Evolutionary conservation across 2,888 invertebrate genomes (phyloP).

Genomic region (Helleia helle): DNA sequence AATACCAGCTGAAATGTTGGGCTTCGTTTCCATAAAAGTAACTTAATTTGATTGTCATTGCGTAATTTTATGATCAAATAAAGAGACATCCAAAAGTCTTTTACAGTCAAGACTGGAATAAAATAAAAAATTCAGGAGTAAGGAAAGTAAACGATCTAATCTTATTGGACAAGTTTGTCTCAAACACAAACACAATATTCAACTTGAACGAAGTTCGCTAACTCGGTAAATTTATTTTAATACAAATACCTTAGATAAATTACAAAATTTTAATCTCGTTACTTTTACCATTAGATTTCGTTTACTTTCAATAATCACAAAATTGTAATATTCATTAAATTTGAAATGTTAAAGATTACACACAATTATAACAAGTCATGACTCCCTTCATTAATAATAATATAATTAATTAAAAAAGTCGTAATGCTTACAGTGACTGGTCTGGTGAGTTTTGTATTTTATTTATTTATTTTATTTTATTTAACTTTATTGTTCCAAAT

Average conservation of each 20-base stretch:
- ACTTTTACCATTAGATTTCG: neutral
- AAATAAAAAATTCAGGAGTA: neutral
- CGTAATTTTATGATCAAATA: constrained; percentile 4
- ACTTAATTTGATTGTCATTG: constrained; percentile 1
- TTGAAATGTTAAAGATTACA: too few species aligned
- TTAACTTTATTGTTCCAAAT: too few species aligned
- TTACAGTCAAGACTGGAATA: neutral
- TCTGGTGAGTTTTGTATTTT: too few species aligned
- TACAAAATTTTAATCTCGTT: constrained; percentile 3
- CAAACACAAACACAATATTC: constrained; percentile 30
- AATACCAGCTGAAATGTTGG: neutral
- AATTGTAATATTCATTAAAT: too few species aligned
- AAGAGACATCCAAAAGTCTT: neutral
- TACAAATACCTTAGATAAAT: constrained; percentile 11
- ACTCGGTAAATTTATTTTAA: constrained; percentile 9
- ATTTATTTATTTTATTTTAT: too few species aligned
- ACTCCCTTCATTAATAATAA: too few species aligned
- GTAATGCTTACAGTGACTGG: too few species aligned
- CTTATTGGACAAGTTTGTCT: neutral
- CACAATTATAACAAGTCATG: too few species aligned
- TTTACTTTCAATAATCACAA: constrained; percentile 4
- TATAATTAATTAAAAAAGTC: too few species aligned
- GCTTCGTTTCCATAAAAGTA: neutral
- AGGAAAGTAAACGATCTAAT: neutral
- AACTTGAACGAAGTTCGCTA: constrained; percentile 17